Percentiles rank a stretch among this genome's conserved stretches.
Evolutionary conservation across 2,888 invertebrate species (phyloP).

Genomic region (Orchesella flavescens): DNA sequence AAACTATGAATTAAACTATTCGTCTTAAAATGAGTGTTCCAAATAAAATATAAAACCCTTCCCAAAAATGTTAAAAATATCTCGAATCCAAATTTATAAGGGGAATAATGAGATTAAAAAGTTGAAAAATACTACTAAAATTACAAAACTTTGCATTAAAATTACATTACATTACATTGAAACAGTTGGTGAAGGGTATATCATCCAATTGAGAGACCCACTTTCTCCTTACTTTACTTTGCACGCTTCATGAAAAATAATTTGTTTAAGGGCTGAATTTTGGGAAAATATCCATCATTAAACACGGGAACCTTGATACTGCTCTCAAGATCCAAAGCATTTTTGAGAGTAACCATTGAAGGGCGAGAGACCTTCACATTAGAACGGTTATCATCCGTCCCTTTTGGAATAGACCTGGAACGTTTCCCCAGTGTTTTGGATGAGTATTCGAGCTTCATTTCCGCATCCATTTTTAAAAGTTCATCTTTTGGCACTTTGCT

Average conservation of each 20-base stretch:
- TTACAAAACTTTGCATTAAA: too few relatives aligned
- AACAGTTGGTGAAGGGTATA: too few relatives aligned
- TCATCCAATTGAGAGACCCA: too few relatives aligned
- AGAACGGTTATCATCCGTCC: neutral
- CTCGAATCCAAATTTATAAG: too few relatives aligned
- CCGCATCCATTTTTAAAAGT: conserved; percentile 24
- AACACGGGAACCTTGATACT: conserved; percentile 29
- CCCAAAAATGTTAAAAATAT: too few relatives aligned
- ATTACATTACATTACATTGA: too few relatives aligned
- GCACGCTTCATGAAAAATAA: neutral
- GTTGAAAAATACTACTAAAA: too few relatives aligned
- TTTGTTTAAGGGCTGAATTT: conserved; percentile 27
- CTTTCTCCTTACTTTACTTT: too few relatives aligned
- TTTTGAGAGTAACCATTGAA: neutral
- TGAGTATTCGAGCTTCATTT: neutral
- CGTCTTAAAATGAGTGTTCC: too few relatives aligned
- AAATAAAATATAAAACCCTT: too few relatives aligned
- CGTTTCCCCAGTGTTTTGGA: neutral
- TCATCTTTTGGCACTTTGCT: conserved; percentile 43
- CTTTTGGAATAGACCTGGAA: neutral
- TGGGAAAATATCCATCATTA: conserved; percentile 54
- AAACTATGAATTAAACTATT: too few relatives aligned
- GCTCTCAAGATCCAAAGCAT: neutral
- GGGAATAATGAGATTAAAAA: too few relatives aligned
- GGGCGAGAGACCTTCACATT: neutral